These are phyloP conservation scores for Chironomus riparius DNA, from an alignment of 2,888 invertebrate genomes.

Conservation along the genomic window DNA sequence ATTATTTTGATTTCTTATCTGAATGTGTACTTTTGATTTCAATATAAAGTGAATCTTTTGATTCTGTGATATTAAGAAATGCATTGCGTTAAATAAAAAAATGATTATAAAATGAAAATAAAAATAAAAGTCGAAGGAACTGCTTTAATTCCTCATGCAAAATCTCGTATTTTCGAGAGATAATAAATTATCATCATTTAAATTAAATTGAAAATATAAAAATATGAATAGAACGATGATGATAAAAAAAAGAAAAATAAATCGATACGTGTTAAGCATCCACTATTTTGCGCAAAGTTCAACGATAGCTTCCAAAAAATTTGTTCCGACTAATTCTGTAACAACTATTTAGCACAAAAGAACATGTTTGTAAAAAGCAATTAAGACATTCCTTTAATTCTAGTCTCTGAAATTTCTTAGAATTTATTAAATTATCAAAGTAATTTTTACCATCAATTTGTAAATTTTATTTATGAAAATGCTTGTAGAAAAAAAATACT, in stretches of 20 bases:
- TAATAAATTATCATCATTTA: no score
- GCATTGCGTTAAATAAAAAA: no score
- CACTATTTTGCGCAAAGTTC: neutral
- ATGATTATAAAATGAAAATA: no score
- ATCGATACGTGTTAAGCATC: neutral
- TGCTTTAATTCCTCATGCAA: no score
- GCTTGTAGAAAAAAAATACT: neutral
- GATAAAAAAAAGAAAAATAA: neutral
- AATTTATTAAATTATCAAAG: neutral
- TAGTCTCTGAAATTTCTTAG: conserved; percentile 1
- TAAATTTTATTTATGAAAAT: neutral
- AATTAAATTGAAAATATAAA: neutral
- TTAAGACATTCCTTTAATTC: neutral
- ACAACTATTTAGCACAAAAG: neutral
- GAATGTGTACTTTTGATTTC: neutral
- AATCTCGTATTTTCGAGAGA: no score
- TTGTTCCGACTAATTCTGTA: neutral
- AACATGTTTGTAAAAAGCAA: neutral
- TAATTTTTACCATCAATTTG: neutral
- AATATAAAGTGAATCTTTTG: neutral
- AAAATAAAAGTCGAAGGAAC: no score
- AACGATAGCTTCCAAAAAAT: neutral
- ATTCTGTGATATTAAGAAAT: neutral
- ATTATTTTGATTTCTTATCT: no score
- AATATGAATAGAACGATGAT: neutral